Conservation (phyloP, 37 sponge, comb jelly and placozoan species). For the Dysidea cf. avara region DNA sequence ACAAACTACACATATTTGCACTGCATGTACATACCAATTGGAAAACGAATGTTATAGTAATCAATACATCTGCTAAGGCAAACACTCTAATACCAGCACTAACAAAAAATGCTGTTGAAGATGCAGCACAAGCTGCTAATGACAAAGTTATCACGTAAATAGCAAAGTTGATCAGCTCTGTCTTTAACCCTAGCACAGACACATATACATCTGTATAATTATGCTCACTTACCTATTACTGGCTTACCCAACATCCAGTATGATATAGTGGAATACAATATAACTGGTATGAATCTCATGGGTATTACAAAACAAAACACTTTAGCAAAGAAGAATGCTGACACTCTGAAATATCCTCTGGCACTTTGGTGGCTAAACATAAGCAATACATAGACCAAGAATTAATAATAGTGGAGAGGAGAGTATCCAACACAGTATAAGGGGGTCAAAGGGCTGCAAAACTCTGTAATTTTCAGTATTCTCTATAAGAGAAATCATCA, state of each 20-base stretch:
- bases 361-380: conserved; percentile 71
- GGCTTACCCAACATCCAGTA: conserved; percentile 83
- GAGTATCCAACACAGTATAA: too few relatives aligned
- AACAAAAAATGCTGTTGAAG: conserved; percentile 47
- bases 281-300: conserved; percentile 56
- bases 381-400: not conserved
- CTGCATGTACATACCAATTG: conserved; percentile 47
- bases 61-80: conserved; percentile 54
- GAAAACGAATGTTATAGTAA: conserved; percentile 59
- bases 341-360: conserved; percentile 74
- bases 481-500: too few relatives aligned
- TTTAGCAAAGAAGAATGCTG: too few relatives aligned
- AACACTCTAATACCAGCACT: conserved; percentile 53
- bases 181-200: conserved; percentile 46
- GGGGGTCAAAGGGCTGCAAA: too few relatives aligned
- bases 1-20: not conserved
- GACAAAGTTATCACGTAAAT: conserved; percentile 57
- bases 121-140: conserved; percentile 43
- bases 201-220: not conserved
- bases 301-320: conserved; percentile 65
- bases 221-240: not conserved
- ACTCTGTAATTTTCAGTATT: too few relatives aligned
- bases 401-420: too few relatives aligned
- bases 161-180: conserved; percentile 49
- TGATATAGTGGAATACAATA: conserved; percentile 41